These are phyloP conservation scores for Haliclona indistincta DNA, from an alignment of 37 sponge, comb jelly and placozoan genomes.

Conservation along the genomic window DNA sequence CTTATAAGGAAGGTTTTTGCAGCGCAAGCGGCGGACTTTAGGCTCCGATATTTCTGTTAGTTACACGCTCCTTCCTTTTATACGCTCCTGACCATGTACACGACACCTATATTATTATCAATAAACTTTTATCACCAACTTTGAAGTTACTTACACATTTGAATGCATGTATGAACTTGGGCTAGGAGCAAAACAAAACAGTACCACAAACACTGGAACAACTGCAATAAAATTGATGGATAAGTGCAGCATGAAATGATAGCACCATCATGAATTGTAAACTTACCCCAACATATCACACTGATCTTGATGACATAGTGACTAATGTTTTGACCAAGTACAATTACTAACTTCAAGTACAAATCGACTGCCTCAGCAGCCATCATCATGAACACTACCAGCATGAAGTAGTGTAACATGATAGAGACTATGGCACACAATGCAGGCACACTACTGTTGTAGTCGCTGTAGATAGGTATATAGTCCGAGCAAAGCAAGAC, in stretches of 20 bases:
- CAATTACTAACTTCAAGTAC: slow-evolving; percentile 38
- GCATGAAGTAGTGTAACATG: slow-evolving; percentile 57
- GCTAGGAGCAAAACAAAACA: slow-evolving; percentile 3
- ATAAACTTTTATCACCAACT: no score
- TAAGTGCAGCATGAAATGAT: no score
- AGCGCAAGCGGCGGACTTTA: no score
- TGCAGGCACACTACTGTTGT: not conserved
- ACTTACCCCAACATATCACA: slow-evolving; percentile 44
- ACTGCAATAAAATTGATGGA: slow-evolving; percentile 11
- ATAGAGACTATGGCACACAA: slow-evolving; percentile 28
- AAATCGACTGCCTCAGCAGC: slow-evolving; percentile 52
- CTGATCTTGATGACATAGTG: slow-evolving; percentile 20
- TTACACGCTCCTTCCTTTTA: no score
- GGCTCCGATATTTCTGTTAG: no score
- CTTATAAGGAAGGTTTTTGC: no score
- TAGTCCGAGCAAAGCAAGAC: slow-evolving; percentile 38
- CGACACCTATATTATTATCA: slow-evolving; percentile 8
- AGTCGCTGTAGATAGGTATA: slow-evolving; percentile 22
- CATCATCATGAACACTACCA: slow-evolving; percentile 36
- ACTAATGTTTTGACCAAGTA: slow-evolving; percentile 12
- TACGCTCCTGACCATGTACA: no score
- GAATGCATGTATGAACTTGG: no score
- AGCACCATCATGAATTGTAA: not conserved
- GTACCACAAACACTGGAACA: slow-evolving; percentile 1
- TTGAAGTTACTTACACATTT: no score